Base-by-base conservation (phyloP, 2,113 vertebrate species). In the Nannobrachium achirus region DNA sequence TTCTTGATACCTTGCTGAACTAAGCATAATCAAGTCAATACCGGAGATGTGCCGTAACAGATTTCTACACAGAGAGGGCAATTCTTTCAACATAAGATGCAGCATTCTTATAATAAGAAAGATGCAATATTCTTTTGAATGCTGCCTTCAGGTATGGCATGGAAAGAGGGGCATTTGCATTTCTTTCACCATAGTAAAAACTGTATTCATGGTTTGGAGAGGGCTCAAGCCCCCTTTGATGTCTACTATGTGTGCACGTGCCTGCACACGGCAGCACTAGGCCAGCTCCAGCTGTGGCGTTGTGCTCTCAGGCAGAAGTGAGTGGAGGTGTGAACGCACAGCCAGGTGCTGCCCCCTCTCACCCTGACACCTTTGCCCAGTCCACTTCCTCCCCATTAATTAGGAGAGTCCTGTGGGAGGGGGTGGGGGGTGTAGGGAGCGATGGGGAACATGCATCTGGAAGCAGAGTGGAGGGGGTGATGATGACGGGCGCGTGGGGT, bases 311-410 rank as follows among this genome's bases (percentile, higher is more conserved):
- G 81, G 82, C 82, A 88, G 80, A 86, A 88, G 58, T 60, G 61
- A 82, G 63, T 39, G 56, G 78, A 89, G 82, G 84, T 90, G 89
- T 85, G 80, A 88, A 78, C 45, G 11, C 86, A 65, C 58, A 79
- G 77, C 80, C 81, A 80, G 79, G 83, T 77, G 76, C 72, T 79
- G 63, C 76, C 78, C 79, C 57, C 64, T 81, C 70, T 70, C 68
- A 76, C 82, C 84, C 86, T 80, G 33, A 88, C 85, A 79, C 77
- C 78, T 67, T 81, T 56, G n/a, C 76, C 74, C 67, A 67, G 64
- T 75, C 74, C 68, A 88, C 86, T 90, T 91, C 88, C 89, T 88
- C 79, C 60, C n/a, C n/a, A 48, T 81, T 92, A 87, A 90, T 89
- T 89, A 87, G 71, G 56, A 80, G 66, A 72, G 66, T 45, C 48